A percentile compares a stretch with the other conserved stretches of the same genome.
Evolutionary conservation across 1,140 invertebrate species (phyloP).

Genomic region (Zaprionus ghesquierei): DNA sequence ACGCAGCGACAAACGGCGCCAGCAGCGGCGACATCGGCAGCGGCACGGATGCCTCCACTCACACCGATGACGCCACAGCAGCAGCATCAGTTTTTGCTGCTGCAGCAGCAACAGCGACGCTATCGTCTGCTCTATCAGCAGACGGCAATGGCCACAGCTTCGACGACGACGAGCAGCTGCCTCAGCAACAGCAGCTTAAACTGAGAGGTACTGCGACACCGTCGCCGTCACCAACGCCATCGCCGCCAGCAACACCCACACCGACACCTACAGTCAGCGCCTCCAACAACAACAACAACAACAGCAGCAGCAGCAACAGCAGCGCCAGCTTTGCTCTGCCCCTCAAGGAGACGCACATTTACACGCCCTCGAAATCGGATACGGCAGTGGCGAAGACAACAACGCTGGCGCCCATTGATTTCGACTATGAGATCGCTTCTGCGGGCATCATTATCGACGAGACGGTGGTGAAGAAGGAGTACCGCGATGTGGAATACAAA

Average conservation of each 20-base stretch:
- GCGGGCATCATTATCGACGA: slow-evolving; percentile 81
- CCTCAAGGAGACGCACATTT: slow-evolving; percentile 81
- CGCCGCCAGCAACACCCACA: neutral
- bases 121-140: slow-evolving; percentile 74
- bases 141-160: slow-evolving; percentile 63
- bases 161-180: slow-evolving; percentile 58
- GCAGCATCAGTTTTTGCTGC: slow-evolving; percentile 61
- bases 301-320: neutral
- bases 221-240: slow-evolving; percentile 5
- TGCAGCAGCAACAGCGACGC: slow-evolving; percentile 63
- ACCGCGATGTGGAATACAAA: slow-evolving; percentile 81
- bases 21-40: slow-evolving; percentile 5
- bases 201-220: slow-evolving; percentile 37
- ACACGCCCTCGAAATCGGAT: slow-evolving; percentile 76
- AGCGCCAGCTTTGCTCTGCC: slow-evolving; percentile 62
- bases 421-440: slow-evolving; percentile 80
- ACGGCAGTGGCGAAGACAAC: slow-evolving; percentile 69
- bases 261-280: slow-evolving; percentile 12
- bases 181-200: slow-evolving; percentile 63
- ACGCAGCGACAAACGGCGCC: slow-evolving; percentile 32
- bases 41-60: neutral
- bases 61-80: slow-evolving; percentile 61
- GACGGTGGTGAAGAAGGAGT: slow-evolving; percentile 81
- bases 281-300: slow-evolving; percentile 22
- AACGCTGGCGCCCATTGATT: slow-evolving; percentile 73